Base-by-base conservation (phyloP, 2,888 invertebrate species). In the Drosophila prolongata region DNA sequence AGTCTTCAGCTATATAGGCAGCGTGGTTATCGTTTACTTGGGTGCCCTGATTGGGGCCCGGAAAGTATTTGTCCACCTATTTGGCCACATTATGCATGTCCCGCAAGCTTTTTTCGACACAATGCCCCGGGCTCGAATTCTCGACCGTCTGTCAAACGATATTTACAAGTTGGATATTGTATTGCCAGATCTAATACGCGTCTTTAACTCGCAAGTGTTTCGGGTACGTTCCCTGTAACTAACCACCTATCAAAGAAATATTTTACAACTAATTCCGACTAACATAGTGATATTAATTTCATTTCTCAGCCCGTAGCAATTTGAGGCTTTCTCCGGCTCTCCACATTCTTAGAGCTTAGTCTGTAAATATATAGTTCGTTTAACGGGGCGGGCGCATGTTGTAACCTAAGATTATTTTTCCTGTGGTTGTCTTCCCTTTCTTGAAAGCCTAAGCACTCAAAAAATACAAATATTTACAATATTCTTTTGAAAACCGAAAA, bases 81-180 rank as follows among this genome's bases (percentile, higher is more conserved):
- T 95, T 68, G 61, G 82, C 47, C 91, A 91, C 79, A 90, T 94
- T 76, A 84, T 95, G 73, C 92, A 92, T 72, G 93, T 93, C 68
- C 94, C 95, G 14, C 93, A 94, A 92, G 89, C 90, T 58, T 94
- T 95, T 91, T 95, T 94, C 91, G 94, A 95, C 90, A 93, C 93
- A 40, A 94, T 94, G 71, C 95, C 95, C 10, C 88, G 93, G 75
- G 95, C 95, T 69, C 93, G 95, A 58, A 93, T 95, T 76, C 90
- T 95, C 57, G 94, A 94, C 91, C 93, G 95, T 76, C 94, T 94
- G 89, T 92, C 94, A 73, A 93, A 91, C 76, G 95, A 95, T 91
- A 91, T 94, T 71, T 93, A 94, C 89, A 91, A 92, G 75, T 87
- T 94, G 91, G 94, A 95, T 91, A 90, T 91, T 78, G 89, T 90